These are phyloP conservation scores for Cliona cf. orientalis DNA, from an alignment of 37 sponge, comb jelly and placozoan species.

Conservation along the genomic window DNA sequence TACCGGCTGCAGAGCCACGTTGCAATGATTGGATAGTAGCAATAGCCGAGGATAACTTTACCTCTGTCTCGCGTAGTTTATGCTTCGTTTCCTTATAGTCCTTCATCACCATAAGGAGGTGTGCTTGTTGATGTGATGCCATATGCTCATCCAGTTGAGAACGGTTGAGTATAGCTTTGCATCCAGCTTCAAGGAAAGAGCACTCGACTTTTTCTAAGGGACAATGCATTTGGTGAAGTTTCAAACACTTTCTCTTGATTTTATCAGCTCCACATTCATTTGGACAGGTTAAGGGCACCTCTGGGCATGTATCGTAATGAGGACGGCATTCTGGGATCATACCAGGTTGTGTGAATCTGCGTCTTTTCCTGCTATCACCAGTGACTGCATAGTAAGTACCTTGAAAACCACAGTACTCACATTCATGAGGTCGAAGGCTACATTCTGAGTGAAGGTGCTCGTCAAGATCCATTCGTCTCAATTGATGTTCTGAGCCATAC, in stretches of 20 bases:
- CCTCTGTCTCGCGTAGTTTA: too few species aligned
- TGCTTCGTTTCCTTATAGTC: too few species aligned
- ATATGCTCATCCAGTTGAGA: neutral
- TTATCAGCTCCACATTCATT: neutral
- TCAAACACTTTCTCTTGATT: slow-evolving; percentile 9
- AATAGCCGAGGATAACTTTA: too few species aligned
- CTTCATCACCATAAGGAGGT: neutral
- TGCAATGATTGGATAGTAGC: too few species aligned
- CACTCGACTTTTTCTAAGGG: neutral
- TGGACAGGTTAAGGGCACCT: slow-evolving; percentile 4
- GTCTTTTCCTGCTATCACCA: too few species aligned
- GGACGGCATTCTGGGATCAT: neutral
- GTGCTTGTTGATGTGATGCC: neutral
- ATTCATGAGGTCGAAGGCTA: neutral
- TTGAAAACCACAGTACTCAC: slow-evolving; percentile 11
- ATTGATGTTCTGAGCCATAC: neutral
- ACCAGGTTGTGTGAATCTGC: too few species aligned
- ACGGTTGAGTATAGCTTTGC: neutral
- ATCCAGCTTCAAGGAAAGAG: neutral
- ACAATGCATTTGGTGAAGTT: neutral
- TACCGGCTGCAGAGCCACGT: too few species aligned
- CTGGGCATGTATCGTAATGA: neutral
- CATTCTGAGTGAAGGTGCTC: neutral
- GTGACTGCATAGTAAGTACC: neutral
- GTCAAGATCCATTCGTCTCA: neutral